These are phyloP conservation scores for Oxygymnocypris stewartii DNA, from an alignment of 2,113 vertebrate genomes.

Conservation along the genomic window DNA sequence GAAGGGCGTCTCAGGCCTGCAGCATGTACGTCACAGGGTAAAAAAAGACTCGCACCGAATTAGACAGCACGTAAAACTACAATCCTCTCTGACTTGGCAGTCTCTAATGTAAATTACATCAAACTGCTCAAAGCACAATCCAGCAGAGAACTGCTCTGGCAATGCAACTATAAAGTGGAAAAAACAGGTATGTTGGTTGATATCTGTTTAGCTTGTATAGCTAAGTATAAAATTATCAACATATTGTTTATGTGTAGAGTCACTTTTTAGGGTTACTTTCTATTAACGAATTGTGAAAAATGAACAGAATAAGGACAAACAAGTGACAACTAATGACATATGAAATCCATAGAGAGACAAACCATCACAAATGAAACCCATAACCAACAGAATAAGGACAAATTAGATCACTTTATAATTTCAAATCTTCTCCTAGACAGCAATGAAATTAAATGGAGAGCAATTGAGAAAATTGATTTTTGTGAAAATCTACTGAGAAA, in stretches of 20 bases:
- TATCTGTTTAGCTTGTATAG: neutral
- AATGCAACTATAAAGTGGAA: neutral
- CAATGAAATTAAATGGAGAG: neutral
- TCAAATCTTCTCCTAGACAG: neutral
- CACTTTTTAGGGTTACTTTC: neutral
- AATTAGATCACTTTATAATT: neutral
- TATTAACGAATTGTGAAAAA: neutral
- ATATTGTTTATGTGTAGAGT: neutral
- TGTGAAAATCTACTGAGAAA: too few relatives aligned
- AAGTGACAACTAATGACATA: neutral
- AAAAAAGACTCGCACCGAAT: slow-evolving; percentile 7
- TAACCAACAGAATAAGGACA: neutral
- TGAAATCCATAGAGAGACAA: neutral
- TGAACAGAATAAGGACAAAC: neutral
- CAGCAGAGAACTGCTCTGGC: neutral
- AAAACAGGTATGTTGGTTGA: neutral
- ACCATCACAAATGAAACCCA: neutral
- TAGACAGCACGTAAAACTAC: slow-evolving; percentile 9
- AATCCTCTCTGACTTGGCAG: slow-evolving; percentile 44
- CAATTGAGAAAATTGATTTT: too few relatives aligned
- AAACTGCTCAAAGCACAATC: slow-evolving; percentile 40
- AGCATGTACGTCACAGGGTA: slow-evolving; percentile 9
- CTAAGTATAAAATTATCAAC: neutral
- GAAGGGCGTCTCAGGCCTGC: slow-evolving; percentile 16
- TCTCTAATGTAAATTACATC: slow-evolving; percentile 33